Evolutionary conservation across 2,797 vertebrate species (phyloP), one percentile per base, ranked within the genome.

Genomic region (Chromis chromis): DNA sequence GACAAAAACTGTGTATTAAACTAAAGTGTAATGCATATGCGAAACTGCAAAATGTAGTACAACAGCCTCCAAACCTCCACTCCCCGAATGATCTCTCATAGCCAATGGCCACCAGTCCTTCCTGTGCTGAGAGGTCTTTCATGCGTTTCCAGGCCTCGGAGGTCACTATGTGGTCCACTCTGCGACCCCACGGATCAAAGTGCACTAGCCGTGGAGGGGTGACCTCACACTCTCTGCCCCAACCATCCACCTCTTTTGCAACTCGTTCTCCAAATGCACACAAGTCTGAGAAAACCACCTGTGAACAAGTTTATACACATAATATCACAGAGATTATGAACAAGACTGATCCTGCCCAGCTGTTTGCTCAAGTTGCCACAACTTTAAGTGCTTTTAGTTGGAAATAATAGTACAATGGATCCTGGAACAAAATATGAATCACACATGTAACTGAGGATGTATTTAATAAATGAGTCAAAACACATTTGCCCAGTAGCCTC

Each of bases 71-170:
- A 46, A 65, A 96, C 96, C 95, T 96, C 96, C 95, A 96, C 67
- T 86, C 93, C 27, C 93, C 93, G 36, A 91, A 92, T 63, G 71
- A 86, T 36, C 92, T 94, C 85, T 97, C 94, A 16, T 96, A 96
- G 48, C 93, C 95, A 4, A 92, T 94, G 31, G 95, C 93, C 22
- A 95, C 72, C 58, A 96, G 85, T 4, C 96, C 94, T 58, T 96
- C 94, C 65, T 95, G 87, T 0, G 94, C 95, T 0, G 93, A 94
- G 4, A 96, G 81, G 44, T 90, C 92, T 60, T 96, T 96, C 87
- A 96, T 93, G 42, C 77, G 93, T 62, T 89, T 94, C 96, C 95
- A 98, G 0, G 95, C 95, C 0, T 79, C 73, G 42, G 92, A 96
- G 65, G 95, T 95, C 76, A 93, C 5, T 1, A 97, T 95, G 65